Evolutionary conservation across 2,797 vertebrate species (phyloP), one percentile per base, ranked within the genome.

Genomic region (Crocodylus rhombifer): DNA sequence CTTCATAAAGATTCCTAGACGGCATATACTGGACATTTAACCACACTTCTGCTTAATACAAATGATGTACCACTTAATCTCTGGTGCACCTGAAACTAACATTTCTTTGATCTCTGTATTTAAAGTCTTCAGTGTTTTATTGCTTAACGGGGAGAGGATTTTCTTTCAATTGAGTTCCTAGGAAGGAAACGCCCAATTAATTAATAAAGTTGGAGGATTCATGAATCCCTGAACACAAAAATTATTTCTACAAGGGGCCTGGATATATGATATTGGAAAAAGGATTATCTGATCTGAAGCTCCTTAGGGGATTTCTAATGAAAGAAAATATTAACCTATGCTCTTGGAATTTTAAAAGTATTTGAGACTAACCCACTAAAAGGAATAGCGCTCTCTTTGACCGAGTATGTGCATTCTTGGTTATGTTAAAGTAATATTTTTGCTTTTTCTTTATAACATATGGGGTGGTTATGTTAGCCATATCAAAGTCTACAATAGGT

Each of bases 201-300:
- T 95, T 94, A 94, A 94, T 87, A 28, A 96, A 95, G 91, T 91
- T 95, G 87, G 84, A 93, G 88, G 92, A 96, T 96, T 96, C 96
- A 95, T 97, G 96, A 95, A 95, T 95, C 92, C 95, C 92, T 26
- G 79, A 96, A 91, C 96, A 95, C 90, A 91, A 93, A 91, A 96
- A 93, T 95, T 97, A 94, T 93, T 97, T 60, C 93, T 96, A 95
- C 92, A 83, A 92, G 95, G 83, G 71, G 86, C 75, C 84, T 89
- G 87, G 95, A 95, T 96, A 95, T 96, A 88, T 95, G 95, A 91
- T 94, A 84, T 80, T 88, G 95, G 92, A 93, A 95, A 89, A 97
- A 94, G 94, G 94, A 95, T 96, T 95, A 95, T 94, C 94, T 96
- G 96, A 95, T 96, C 92, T 92, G 87, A 77, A 89, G 95, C 92